These are phyloP conservation scores for Periophthalmus magnuspinnatus DNA, from an alignment of 2,797 vertebrate genomes.

Conservation along the genomic window DNA sequence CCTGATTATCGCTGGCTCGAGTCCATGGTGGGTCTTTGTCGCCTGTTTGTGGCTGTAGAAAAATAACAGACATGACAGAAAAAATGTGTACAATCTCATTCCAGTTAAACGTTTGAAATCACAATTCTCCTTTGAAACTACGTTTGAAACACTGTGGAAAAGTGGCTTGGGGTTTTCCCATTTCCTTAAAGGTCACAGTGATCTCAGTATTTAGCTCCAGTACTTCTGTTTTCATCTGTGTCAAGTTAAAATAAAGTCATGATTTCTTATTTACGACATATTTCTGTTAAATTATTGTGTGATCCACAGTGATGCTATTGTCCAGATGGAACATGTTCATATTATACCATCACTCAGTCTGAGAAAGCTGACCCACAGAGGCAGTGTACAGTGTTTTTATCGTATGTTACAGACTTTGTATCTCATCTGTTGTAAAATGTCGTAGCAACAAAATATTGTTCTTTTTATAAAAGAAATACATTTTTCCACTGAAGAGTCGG, in stretches of 20 bases:
- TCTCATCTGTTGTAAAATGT: constrained; percentile 60
- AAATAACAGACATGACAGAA: background rate
- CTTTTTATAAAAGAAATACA: constrained; percentile 66
- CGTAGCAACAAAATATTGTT: constrained; percentile 32
- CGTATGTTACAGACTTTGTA: constrained; percentile 37
- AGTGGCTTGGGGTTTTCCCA: background rate
- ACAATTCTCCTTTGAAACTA: constrained; percentile 40
- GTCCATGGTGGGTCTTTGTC: constrained; percentile 20
- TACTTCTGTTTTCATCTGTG: background rate
- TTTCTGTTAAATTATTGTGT: constrained; percentile 1
- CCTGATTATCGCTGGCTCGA: constrained; percentile 54
- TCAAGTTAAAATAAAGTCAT: background rate
- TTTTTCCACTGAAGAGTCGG: constrained; percentile 44
- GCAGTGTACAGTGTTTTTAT: constrained; percentile 34
- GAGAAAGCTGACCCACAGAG: constrained; percentile 16
- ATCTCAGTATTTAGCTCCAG: background rate
- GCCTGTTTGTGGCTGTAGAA: background rate
- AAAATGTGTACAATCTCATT: constrained; percentile 3
- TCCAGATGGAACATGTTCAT: constrained; percentile 4
- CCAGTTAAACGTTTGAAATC: constrained; percentile 7
- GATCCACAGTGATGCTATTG: background rate
- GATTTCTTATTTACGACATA: background rate
- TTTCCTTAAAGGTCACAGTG: constrained; percentile 25
- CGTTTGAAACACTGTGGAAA: constrained; percentile 22
- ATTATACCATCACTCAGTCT: background rate